Base-by-base conservation (phyloP, 2,797 vertebrate species). In the Perodicticus potto region DNA sequence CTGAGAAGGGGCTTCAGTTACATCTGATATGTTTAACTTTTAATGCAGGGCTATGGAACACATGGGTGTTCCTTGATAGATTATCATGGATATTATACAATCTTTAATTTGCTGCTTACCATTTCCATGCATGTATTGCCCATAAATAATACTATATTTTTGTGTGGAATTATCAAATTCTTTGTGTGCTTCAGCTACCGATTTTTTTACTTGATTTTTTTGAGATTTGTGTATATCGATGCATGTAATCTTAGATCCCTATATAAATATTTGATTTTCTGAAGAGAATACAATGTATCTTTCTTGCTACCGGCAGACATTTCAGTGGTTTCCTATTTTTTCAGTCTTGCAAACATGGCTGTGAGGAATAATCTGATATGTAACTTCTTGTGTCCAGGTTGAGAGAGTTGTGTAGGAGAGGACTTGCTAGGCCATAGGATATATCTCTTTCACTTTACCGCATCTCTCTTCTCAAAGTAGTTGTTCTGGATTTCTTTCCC, bases 71-170 rank as follows among this genome's bases (percentile, higher is more conserved):
- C 74, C 61, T 72, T 65, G 63, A 67, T 67, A 67, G 74, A 45
- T 82, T 82, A 49, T 76, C 19, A 65, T 69, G 19, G 34, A 53
- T 84, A 65, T 70, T 87, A 74, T 70, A 81, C 73, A 89, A 91
- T 82, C 40, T 91, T 95, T 85, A 92, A 65, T 92, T 93, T 95
- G 29, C 27, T 94, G 45, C 12, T 84, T 95, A 77, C 67, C 40
- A 91, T 90, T 87, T 89, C 11, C 22, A n/a, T 94, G 43, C 4
- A 37, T 92, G 34, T 80, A 57, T 91, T 83, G 86, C 34, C 27
- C 37, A 84, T 59, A 91, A 69, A 55, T 86, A 95, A 74, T 77
- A 34, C 8, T 49, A 7, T 65, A 67, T 65, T 89, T 92, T 89
- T 37, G 37, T 78, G 9, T 91, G n/a, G 25, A 93, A 43, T 90